Evolutionary conservation across 2,888 invertebrate species (phyloP).

Genomic region (Chesias legatella): DNA sequence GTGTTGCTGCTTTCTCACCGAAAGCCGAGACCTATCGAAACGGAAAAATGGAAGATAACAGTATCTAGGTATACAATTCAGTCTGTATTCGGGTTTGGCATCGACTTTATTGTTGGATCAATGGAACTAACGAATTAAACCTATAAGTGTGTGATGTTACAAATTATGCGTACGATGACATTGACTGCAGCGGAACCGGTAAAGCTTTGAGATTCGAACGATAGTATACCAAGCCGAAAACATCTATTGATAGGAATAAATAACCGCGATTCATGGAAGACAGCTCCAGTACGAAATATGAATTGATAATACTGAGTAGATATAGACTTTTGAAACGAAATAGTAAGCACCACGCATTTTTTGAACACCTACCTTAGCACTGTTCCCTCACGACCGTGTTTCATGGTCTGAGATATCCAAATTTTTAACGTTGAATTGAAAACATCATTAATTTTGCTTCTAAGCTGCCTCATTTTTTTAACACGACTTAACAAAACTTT

Average conservation of each 20-base stretch:
- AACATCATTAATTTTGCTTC: constrained; percentile 38
- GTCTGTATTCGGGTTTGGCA: constrained; percentile 76
- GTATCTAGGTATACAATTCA: constrained; percentile 71
- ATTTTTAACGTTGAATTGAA: constrained; percentile 28
- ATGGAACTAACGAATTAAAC: constrained; percentile 32
- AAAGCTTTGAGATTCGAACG: constrained; percentile 23
- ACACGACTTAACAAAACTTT: constrained; percentile 49
- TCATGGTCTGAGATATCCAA: constrained; percentile 23
- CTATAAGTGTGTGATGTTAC: constrained; percentile 51
- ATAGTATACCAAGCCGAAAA: constrained; percentile 22
- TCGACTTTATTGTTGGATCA: constrained; percentile 59
- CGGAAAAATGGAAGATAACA: constrained; percentile 61
- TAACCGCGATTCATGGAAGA: constrained; percentile 64
- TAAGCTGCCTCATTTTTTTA: constrained; percentile 49
- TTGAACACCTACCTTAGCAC: constrained; percentile 41
- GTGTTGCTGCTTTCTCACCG: constrained; percentile 27
- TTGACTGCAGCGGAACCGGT: constrained; percentile 25
- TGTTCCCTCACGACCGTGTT: constrained; percentile 20
- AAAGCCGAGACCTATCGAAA: constrained; percentile 26
- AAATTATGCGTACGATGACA: constrained; percentile 24
- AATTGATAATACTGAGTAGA: constrained; percentile 67
- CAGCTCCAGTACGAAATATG: constrained; percentile 61
- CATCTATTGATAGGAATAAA: constrained; percentile 20
- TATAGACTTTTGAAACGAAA: constrained; percentile 63
- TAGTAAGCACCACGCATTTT: constrained; percentile 69